Base-by-base conservation (phyloP, 2,113 vertebrate species). In the Polypterus senegalus region DNA sequence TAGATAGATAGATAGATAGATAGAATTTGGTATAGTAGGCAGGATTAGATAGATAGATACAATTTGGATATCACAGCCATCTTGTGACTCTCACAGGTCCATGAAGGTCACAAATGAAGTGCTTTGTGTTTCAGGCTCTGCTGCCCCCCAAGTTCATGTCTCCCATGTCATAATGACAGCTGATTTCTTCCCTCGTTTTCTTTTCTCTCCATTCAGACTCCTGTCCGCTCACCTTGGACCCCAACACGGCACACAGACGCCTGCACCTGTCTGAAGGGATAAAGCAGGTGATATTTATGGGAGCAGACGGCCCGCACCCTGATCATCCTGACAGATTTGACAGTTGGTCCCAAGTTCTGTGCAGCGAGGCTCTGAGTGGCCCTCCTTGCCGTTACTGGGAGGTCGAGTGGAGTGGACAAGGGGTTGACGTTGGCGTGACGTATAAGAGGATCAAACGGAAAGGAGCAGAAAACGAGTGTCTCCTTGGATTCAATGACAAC, bases 361-460 rank as follows among this genome's bases (percentile, higher is more conserved):
- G 84, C 27, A 3, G 3, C 0, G 77, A 89, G 71, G 63, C 73
- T 49, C 82, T 78, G 43, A 60, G 45, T 59, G 48, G 52, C 0
- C 90, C 88, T 56, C 27, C 27, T 27, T 77, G 46, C 11, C 80
- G 81, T 69, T 88, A 86, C 74, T 90, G 85, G 86, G 83, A 88
- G 67, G 74, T 81, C 7, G 60, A 57, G n/a, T 48, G 75, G 4
- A 88, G 82, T 7, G 66, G 60, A 52, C 78, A 5, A 65, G 0
- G 58, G 64, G 47, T 48, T 67, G 61, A 66, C 51, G 72, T 61
- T 77, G 64, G 1, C 63, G 71, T 4, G 64, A 66, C n/a, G 46
- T 97, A 92, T 66, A 76, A 52, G 0, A 78, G 76, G 5, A 91
- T 97, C 54, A 66, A 74, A 1, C 75, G 85, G 47, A 73, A 74